Percentiles rank a stretch among this genome's conserved stretches.
These are phyloP conservation scores for Calameuta filiformis DNA, from an alignment of 2,888 invertebrate species.

Conservation along the genomic window DNA sequence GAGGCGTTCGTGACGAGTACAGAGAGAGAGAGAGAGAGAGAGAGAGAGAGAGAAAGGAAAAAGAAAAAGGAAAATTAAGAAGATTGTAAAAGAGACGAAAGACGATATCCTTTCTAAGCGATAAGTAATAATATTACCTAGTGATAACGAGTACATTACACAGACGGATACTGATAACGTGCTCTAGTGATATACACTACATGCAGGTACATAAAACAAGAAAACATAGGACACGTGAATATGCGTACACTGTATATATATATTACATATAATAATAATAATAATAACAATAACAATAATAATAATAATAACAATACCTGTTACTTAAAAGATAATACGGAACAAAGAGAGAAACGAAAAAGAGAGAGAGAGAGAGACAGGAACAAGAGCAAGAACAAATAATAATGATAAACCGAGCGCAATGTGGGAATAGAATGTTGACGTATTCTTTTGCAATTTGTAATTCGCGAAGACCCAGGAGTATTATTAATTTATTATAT, in stretches of 20 bases:
- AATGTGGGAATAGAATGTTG: constrained; percentile 21
- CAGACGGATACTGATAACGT: constrained; percentile 27
- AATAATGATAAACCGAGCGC: constrained; percentile 23
- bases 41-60: constrained; percentile 9
- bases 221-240: too few species aligned
- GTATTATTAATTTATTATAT: constrained; percentile 40
- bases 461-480: constrained; percentile 29
- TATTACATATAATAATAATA: constrained; percentile 18
- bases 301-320: constrained; percentile 21
- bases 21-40: constrained; percentile 5
- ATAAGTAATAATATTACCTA: constrained; percentile 51
- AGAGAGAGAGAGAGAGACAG: constrained; percentile 8
- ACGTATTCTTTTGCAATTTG: neutral
- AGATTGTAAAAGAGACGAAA: constrained; percentile 13
- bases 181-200: constrained; percentile 37
- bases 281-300: neutral
- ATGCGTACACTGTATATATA: too few species aligned
- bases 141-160: constrained; percentile 35
- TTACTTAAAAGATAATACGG: constrained; percentile 13
- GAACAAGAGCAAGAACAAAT: constrained; percentile 23
- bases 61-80: constrained; percentile 4
- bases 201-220: constrained; percentile 21
- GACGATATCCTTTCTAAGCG: constrained; percentile 31
- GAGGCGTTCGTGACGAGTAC: neutral
- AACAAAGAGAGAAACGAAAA: constrained; percentile 18